Evolutionary conservation across 1,140 invertebrate genomes (phyloP), one percentile per base, ranked within the genome.

Genomic region (Pararge aegeria): DNA sequence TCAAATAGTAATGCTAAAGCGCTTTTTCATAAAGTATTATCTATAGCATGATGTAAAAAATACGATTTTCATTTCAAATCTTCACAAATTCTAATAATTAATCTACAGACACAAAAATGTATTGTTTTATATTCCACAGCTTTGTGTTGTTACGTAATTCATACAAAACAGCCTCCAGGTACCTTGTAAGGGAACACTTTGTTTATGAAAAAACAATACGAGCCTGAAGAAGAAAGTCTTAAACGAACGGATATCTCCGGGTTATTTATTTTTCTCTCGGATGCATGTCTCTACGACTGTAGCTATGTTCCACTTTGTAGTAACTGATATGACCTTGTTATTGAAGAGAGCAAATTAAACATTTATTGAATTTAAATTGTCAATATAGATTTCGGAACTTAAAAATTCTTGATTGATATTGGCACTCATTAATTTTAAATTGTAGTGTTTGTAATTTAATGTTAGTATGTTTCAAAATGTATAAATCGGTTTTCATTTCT

Each of bases 211-310:
- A 64, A 71, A 71, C 68, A 68, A 71, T 68, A 68, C 58, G 51
- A 42, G 50, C 60, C 57, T 37, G 48, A 59, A 70, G 58, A 53
- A 66, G 62, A 55, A 61, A 57, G 46, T 68, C 64, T 64, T 51
- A 57, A 64, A 63, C 59, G 56, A 59, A 67, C 63, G 42, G 58
- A 65, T 64, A 66, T 65, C 61, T 57, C 49, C n/a, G 60, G 60
- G 60, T 54, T 75, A 73, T 72, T 77, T 74, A 67, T 77, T 68
- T 70, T 68, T 54, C 65, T 66, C 64, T 64, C 49, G 50, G 53
- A 64, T 68, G 65, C 68, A 71, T 62, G 58, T 60, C 64, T 63
- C 55, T 62, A 50, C 52, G 55, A 61, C 58, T 58, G 55, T 56
- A 27, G 62, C 5, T 66, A 34, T 52, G 42, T 64, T 67, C 58